A percentile compares a stretch with the other conserved stretches of the same genome.
These are phyloP conservation scores for Percopsis transmontana DNA, from an alignment of 2,113 vertebrate genomes.

Conservation along the genomic window DNA sequence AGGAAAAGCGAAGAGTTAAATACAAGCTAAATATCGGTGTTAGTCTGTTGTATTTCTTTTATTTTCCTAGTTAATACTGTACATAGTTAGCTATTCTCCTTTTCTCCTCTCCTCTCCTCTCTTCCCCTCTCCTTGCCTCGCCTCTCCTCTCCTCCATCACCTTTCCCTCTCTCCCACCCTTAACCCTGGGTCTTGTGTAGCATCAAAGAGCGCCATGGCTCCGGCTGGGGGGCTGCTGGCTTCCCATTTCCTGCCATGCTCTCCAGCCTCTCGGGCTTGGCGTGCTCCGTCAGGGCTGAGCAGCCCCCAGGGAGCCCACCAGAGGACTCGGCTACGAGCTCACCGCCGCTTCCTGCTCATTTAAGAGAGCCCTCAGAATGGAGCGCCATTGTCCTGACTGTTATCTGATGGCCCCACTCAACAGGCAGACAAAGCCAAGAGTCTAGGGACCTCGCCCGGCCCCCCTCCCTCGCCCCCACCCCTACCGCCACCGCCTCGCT, in stretches of 20 bases:
- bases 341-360: constrained; percentile 81
- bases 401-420: constrained; percentile 81
- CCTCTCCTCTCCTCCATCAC: constrained; percentile 48
- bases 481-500: constrained; percentile 21
- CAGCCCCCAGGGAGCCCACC: constrained; percentile 76
- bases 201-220: constrained; percentile 77
- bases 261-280: constrained; percentile 67
- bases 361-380: constrained; percentile 77
- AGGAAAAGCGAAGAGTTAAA: too few relatives aligned
- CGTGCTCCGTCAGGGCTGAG: constrained; percentile 76
- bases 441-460: constrained; percentile 44
- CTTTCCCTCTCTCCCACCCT: constrained; percentile 45
- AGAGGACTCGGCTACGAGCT: constrained; percentile 71
- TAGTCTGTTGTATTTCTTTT: too few relatives aligned
- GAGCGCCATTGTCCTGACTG: constrained; percentile 79
- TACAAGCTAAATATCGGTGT: too few relatives aligned
- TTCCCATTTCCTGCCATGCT: constrained; percentile 77
- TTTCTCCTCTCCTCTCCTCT: constrained; percentile 16
- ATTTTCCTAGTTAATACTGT: too few relatives aligned
- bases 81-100: not conserved
- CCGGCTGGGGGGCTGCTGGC: constrained; percentile 77
- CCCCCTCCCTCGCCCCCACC: constrained; percentile 12
- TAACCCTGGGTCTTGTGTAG: constrained; percentile 35
- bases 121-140: not conserved
- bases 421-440: constrained; percentile 76